A percentile compares a stretch with the other conserved stretches of the same genome.
phyloP scores from a whole-genome alignment of 2,888 invertebrate genomes.

The Morinoia aosen region DNA sequence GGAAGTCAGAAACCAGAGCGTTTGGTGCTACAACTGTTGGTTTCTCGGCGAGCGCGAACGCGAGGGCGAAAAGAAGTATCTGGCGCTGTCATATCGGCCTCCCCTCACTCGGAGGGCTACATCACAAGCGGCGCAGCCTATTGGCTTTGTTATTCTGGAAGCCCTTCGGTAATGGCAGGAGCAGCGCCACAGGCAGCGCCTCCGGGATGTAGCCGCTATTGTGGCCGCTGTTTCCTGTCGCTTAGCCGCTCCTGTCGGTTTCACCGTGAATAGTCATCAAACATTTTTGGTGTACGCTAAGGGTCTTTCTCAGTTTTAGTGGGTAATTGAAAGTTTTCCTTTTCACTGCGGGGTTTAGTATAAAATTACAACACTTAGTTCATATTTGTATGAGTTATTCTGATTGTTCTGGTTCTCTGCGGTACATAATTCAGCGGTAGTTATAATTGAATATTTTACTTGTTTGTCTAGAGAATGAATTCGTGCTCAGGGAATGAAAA shows the following conservation, averaged over 20 bases:
- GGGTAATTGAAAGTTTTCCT: background rate
- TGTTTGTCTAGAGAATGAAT: background rate
- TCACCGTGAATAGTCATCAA: background rate
- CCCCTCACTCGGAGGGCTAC: background rate
- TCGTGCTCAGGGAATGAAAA: too few species aligned
- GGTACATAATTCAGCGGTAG: background rate
- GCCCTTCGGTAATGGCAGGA: constrained; percentile 8
- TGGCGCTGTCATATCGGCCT: background rate
- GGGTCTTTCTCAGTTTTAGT: background rate
- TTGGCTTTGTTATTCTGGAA: constrained; percentile 45
- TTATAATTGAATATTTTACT: background rate
- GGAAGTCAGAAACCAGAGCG: background rate
- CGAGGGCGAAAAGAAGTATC: background rate
- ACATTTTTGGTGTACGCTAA: background rate
- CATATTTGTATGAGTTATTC: background rate
- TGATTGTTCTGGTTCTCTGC: background rate
- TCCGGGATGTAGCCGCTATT: background rate
- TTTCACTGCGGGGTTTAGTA: background rate
- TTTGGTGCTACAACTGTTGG: background rate
- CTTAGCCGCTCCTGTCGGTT: background rate
- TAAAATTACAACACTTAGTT: background rate
- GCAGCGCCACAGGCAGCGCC: constrained; percentile 37
- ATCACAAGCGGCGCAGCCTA: constrained; percentile 7
- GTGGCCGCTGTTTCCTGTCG: background rate
- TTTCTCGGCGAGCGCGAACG: background rate